Evolutionary conservation across 2,888 invertebrate genomes (phyloP).

Genomic region (Hyalella azteca): DNA sequence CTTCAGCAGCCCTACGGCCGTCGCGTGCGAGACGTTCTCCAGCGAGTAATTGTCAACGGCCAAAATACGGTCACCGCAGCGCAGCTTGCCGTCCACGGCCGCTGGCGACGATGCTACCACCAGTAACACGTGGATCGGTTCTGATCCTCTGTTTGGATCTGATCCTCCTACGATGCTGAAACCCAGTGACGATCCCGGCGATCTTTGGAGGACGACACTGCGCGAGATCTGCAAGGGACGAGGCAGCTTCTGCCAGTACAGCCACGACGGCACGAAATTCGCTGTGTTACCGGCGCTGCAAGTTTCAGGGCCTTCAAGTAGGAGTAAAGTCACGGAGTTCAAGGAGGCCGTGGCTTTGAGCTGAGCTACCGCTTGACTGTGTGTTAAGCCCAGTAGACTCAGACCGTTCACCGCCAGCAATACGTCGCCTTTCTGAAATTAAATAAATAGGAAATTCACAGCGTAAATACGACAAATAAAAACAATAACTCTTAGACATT

Average conservation of each 20-base stretch:
- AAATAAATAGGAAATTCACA: not conserved
- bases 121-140: conserved; percentile 65
- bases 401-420: conserved; percentile 64
- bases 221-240: conserved; percentile 64
- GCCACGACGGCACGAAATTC: conserved; percentile 66
- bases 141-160: conserved; percentile 62
- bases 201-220: conserved; percentile 63
- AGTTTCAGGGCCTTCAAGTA: conserved; percentile 65
- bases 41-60: conserved; percentile 65
- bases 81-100: conserved; percentile 62
- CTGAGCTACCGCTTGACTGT: conserved; percentile 64
- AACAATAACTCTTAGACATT: no score
- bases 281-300: conserved; percentile 58
- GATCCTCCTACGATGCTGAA: conserved; percentile 66
- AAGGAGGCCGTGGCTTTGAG: conserved; percentile 63
- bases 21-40: conserved; percentile 63
- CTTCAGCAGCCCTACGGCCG: conserved; percentile 65
- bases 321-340: conserved; percentile 63
- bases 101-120: conserved; percentile 65
- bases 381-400: conserved; percentile 64
- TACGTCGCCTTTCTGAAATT: conserved; percentile 65
- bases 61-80: conserved; percentile 66
- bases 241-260: conserved; percentile 66
- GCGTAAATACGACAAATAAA: no score
- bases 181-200: conserved; percentile 62